Percentiles rank a stretch among this genome's conserved stretches.
These are phyloP conservation scores for Pseudomyrmex gracilis DNA, from an alignment of 1,140 invertebrate genomes.

Conservation along the genomic window DNA sequence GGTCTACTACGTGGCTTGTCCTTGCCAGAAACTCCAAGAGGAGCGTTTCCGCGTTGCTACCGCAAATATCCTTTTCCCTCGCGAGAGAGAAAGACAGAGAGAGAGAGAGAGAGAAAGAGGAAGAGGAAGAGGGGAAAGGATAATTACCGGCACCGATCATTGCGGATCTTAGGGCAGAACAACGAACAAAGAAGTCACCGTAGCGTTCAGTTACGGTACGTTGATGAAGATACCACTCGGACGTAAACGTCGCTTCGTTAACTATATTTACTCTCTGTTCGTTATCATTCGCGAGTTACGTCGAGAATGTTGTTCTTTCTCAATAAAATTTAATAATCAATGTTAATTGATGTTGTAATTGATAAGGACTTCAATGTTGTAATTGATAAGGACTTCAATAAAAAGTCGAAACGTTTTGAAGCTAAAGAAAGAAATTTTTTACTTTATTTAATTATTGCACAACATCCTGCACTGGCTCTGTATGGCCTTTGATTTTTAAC, in stretches of 20 bases:
- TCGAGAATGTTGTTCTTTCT: conserved; percentile 5
- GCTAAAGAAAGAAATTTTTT: too few species aligned
- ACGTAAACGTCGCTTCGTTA: conserved; percentile 24
- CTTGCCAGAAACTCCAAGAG: conserved; percentile 40
- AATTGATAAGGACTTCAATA: too few species aligned
- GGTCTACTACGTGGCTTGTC: conserved; percentile 28
- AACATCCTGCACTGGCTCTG: too few species aligned
- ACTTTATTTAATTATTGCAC: too few species aligned
- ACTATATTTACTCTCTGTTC: neutral
- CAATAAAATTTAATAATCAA: too few species aligned
- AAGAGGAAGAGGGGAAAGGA: too few species aligned
- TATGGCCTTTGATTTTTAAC: too few species aligned
- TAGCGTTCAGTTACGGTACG: conserved; percentile 10
- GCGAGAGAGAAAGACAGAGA: conserved; percentile 33
- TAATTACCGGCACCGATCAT: conserved; percentile 30
- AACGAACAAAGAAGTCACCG: conserved; percentile 44
- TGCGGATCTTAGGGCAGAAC: conserved; percentile 43
- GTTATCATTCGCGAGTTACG: neutral
- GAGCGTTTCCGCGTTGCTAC: conserved; percentile 65
- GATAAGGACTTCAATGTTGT: too few species aligned
- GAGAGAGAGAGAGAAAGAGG: conserved; percentile 1
- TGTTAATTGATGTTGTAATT: too few species aligned
- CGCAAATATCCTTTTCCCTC: conserved; percentile 25
- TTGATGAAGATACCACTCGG: conserved; percentile 42
- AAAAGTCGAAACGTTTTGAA: too few species aligned